phyloP scores from a whole-genome alignment of 2,888 invertebrate genomes.

The Orthonychiurus folsomi region DNA sequence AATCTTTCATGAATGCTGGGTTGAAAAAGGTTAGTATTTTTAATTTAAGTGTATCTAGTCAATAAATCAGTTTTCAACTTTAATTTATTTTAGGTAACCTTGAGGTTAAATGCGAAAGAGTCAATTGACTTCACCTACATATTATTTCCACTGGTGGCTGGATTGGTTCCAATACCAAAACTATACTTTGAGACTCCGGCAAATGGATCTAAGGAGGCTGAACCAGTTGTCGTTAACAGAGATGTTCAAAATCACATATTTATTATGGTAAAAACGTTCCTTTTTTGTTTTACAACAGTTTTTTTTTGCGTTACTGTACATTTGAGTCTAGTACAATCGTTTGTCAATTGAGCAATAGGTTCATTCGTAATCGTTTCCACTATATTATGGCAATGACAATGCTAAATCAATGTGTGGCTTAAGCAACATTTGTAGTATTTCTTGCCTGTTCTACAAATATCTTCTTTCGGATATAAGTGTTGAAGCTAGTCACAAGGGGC shows the following conservation, averaged over 20 bases:
- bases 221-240: slow-evolving; percentile 13
- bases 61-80: too few relatives aligned
- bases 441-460: too few relatives aligned
- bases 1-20: slow-evolving; percentile 91
- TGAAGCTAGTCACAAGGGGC: too few relatives aligned
- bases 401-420: too few relatives aligned
- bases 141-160: slow-evolving; percentile 66
- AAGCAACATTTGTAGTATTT: too few relatives aligned
- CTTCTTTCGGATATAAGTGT: too few relatives aligned
- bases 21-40: slow-evolving; percentile 63
- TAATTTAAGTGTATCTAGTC: not conserved
- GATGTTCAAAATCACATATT: slow-evolving; percentile 33
- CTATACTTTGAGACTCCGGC: slow-evolving; percentile 22
- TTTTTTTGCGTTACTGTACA: too few relatives aligned
- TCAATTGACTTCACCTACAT: slow-evolving; percentile 54
- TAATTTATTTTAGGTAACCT: slow-evolving; percentile 42
- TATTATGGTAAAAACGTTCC: slow-evolving; percentile 35
- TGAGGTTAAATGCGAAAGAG: slow-evolving; percentile 45
- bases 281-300: too few relatives aligned
- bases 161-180: slow-evolving; percentile 52
- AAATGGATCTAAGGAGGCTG: slow-evolving; percentile 10
- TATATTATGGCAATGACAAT: too few relatives aligned
- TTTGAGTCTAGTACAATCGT: too few relatives aligned
- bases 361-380: too few relatives aligned
- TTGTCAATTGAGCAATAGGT: too few relatives aligned